Conservation (phyloP, 2,888 invertebrate species). For the Synanthedon andrenaeformis region DNA sequence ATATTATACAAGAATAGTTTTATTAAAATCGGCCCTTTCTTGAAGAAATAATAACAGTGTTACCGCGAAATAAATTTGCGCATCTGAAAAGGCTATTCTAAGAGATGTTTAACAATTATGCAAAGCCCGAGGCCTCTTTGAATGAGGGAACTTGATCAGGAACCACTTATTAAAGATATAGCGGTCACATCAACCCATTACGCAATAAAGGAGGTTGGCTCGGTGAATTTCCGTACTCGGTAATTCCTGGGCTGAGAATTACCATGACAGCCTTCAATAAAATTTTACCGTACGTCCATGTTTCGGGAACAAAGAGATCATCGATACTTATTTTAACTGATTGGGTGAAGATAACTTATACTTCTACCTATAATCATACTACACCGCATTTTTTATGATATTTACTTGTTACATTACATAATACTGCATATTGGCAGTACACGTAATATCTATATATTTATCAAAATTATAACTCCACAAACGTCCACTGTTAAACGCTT, state of each 20-base stretch:
- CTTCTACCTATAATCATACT: too few species aligned
- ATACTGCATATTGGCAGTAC: too few species aligned
- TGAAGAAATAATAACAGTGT: background rate
- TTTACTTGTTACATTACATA: too few species aligned
- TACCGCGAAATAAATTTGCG: constrained; percentile 7
- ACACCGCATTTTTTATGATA: too few species aligned
- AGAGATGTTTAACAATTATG: constrained; percentile 54
- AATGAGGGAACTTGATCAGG: constrained; percentile 48
- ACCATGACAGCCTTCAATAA: constrained; percentile 56
- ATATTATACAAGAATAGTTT: too few species aligned
- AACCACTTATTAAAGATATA: constrained; percentile 65
- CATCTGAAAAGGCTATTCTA: constrained; percentile 14
- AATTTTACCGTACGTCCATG: constrained; percentile 40
- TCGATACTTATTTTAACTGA: constrained; percentile 30
- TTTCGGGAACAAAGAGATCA: constrained; percentile 35
- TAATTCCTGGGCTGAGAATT: constrained; percentile 36
- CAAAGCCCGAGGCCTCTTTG: constrained; percentile 36
- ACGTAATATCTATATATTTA: too few species aligned
- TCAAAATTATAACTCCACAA: too few species aligned
- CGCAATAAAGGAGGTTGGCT: constrained; percentile 29
- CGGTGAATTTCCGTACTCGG: constrained; percentile 34
- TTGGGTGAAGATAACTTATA: constrained; percentile 12
- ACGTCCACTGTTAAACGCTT: constrained; percentile 1
- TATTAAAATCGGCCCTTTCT: background rate
- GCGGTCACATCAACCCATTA: constrained; percentile 56